These are phyloP conservation scores for Eilema depressum DNA, from an alignment of 2,888 invertebrate species.

Conservation along the genomic window DNA sequence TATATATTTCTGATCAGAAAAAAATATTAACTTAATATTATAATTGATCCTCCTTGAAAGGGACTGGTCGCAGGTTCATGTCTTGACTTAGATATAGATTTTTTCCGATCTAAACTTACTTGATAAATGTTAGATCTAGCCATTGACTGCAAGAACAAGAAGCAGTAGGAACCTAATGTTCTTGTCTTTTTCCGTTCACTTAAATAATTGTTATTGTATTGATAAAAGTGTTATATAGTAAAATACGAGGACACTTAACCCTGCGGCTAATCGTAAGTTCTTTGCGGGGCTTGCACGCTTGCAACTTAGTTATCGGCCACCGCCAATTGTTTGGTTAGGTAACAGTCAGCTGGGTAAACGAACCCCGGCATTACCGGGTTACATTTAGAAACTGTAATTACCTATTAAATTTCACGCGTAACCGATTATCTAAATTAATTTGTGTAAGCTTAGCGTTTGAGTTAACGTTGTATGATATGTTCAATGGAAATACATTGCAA, in stretches of 20 bases:
- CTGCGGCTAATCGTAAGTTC: constrained; percentile 52
- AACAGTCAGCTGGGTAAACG: constrained; percentile 63
- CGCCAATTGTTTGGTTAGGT: constrained; percentile 83
- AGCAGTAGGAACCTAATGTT: constrained; percentile 20
- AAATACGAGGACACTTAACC: constrained; percentile 45
- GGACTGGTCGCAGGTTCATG: too few relatives aligned
- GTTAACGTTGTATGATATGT: background rate
- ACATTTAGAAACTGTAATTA: constrained; percentile 73
- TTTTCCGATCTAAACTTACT: background rate
- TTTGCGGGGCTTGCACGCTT: constrained; percentile 61
- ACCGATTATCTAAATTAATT: constrained; percentile 73
- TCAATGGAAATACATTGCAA: background rate
- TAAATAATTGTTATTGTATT: constrained; percentile 28
- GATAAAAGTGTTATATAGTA: constrained; percentile 34
- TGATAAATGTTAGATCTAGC: too few relatives aligned
- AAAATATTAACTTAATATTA: too few relatives aligned
- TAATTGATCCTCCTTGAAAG: too few relatives aligned
- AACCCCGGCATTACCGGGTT: constrained; percentile 61
- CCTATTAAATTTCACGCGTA: constrained; percentile 73
- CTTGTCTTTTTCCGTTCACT: constrained; percentile 18
- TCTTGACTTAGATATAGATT: too few relatives aligned
- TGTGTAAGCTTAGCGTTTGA: constrained; percentile 61
- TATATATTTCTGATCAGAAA: too few relatives aligned
- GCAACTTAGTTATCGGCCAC: constrained; percentile 76
- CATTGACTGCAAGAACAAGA: too few relatives aligned